These are phyloP conservation scores for Potamarius usumacintae DNA, from an alignment of 2,113 vertebrate species.

Conservation along the genomic window DNA sequence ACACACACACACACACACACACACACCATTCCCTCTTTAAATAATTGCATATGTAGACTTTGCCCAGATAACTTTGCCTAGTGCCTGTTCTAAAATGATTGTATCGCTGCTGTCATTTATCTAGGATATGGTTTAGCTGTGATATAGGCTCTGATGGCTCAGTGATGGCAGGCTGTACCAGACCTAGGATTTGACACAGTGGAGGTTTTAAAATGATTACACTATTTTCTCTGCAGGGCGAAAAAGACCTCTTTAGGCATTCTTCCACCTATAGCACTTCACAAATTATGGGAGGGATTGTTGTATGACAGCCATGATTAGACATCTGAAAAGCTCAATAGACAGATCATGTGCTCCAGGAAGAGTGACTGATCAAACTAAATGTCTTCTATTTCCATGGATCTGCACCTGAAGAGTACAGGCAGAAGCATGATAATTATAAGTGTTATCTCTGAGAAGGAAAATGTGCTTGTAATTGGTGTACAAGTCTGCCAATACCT, in stretches of 20 bases:
- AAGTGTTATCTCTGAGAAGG: constrained; percentile 31
- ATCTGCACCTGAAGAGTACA: constrained; percentile 28
- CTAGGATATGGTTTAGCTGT: neutral
- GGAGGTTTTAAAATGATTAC: constrained; percentile 5
- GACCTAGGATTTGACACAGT: neutral
- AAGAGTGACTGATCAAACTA: constrained; percentile 22
- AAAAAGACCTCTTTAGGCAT: neutral
- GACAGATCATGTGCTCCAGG: neutral
- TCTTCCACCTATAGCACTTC: neutral
- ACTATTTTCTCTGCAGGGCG: neutral
- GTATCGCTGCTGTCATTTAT: neutral
- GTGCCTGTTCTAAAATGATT: neutral
- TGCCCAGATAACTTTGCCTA: neutral
- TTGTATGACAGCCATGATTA: constrained; percentile 34
- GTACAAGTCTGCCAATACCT: constrained; percentile 37
- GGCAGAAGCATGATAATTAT: constrained; percentile 44
- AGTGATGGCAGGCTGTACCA: neutral
- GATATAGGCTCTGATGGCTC: neutral
- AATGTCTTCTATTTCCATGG: neutral
- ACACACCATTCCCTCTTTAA: neutral
- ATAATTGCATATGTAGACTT: neutral
- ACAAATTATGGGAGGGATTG: neutral
- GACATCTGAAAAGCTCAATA: constrained; percentile 19
- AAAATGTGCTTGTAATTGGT: constrained; percentile 53
- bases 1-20: too few species aligned